Evolutionary conservation across 2,888 invertebrate genomes (phyloP).

Genomic region (Hemaris fuciformis): DNA sequence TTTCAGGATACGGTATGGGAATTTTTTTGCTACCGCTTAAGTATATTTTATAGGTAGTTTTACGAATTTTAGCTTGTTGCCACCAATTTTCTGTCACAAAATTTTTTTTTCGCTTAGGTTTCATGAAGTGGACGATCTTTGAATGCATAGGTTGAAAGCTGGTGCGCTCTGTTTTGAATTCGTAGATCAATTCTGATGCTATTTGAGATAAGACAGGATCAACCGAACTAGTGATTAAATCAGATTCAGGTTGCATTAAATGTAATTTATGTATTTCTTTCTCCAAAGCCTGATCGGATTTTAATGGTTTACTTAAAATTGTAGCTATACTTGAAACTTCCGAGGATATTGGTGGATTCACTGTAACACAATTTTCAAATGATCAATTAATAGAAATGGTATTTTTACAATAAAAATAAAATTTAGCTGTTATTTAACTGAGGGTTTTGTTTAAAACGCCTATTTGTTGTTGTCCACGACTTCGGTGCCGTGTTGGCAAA

Average conservation of each 20-base stretch:
- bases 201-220: conserved; percentile 28
- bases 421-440: too few species aligned
- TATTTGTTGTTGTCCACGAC: too few species aligned
- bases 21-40: conserved; percentile 47
- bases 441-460: too few species aligned
- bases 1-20: conserved; percentile 51
- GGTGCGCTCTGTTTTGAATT: conserved; percentile 22
- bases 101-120: too few species aligned
- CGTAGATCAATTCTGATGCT: conserved; percentile 34
- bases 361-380: not conserved
- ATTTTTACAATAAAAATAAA: too few species aligned
- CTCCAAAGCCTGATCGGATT: not conserved
- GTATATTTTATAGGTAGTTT: conserved; percentile 40
- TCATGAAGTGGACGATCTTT: not conserved
- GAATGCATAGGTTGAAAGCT: not conserved
- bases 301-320: not conserved
- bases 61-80: not conserved
- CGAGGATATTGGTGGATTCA: not conserved
- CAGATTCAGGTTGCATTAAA: not conserved
- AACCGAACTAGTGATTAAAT: not conserved
- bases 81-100: not conserved
- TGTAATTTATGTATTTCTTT: not conserved
- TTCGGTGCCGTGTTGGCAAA: too few species aligned
- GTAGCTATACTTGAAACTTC: not conserved
- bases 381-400: not conserved